Base-by-base conservation (phyloP, 2,888 invertebrate genomes). In the Ernsta delagoae region DNA sequence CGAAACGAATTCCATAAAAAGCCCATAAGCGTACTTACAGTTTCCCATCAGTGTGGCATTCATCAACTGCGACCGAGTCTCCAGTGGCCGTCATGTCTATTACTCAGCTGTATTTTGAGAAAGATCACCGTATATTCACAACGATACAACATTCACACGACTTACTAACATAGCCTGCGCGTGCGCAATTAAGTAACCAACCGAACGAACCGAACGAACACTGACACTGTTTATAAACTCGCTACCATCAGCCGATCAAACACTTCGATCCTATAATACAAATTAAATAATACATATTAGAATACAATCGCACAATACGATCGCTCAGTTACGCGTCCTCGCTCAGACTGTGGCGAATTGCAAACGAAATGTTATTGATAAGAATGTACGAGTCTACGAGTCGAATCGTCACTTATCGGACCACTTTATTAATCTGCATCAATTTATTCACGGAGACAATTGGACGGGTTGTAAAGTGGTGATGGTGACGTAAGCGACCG, bases 351-450 rank as follows among this genome's bases (percentile, higher is more conserved):
- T 81, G 82, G 81, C 77, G 75, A 76, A 79, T 80, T 77, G 82
- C 83, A 84, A 86, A 82, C 79, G 83, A 83, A 86, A 83, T 84
- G 82, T 81, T 88, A 88, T 90, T 89, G 92, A 92, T 92, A 92
- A 91, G 85, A 82, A 41, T 24, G 24, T 24, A 41, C 41, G 8
- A 41, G 41, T 9, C 41, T 41, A 41, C 8, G 41, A 41, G 41
- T 41, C 34, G 53, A 36, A 34, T 86, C 31, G 4, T 34, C 31
- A 34, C 11, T 31, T 88, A 87, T 88, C 89, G 90, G 82, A 77
- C 82, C 87, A 89, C 83, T 92, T 89, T 88, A 90, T 84, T 89
- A 89, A 89, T 89, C 89, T 87, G 87, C 84, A 89, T 88, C 90
- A 92, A 92, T 92, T 92, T 92, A 85, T 84, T 85, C 85, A 83